Percentiles rank a stretch among this genome's conserved stretches.
Conservation (phyloP, 2,888 invertebrate species). For the Cepaea hortensis region DNA sequence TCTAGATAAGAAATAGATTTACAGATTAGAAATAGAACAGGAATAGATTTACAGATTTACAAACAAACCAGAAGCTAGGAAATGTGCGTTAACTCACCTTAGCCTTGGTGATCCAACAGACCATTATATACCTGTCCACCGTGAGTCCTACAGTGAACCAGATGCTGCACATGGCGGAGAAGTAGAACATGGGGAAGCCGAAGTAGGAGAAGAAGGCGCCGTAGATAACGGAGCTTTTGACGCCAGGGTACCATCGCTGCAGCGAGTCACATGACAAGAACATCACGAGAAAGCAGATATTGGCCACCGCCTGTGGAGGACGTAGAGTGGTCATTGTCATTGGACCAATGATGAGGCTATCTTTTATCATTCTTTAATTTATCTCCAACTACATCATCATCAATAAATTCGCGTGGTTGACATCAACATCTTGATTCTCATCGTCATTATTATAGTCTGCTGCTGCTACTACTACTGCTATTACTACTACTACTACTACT, state of each 20-base stretch:
- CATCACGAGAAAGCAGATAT: slow-evolving; percentile 58
- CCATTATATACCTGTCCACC: slow-evolving; percentile 67
- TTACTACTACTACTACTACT: neutral
- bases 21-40: too few species aligned
- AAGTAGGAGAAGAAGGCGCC: slow-evolving; percentile 61
- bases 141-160: slow-evolving; percentile 70
- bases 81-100: slow-evolving; percentile 52
- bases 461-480: too few species aligned
- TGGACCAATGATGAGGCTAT: too few species aligned
- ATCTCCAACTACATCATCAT: too few species aligned
- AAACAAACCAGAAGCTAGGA: too few species aligned
- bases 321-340: neutral
- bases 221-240: slow-evolving; percentile 55
- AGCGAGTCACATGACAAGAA: slow-evolving; percentile 59
- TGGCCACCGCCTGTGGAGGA: slow-evolving; percentile 56
- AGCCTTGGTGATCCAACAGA: slow-evolving; percentile 65
- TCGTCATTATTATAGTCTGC: too few species aligned
- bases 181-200: slow-evolving; percentile 64
- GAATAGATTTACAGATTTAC: too few species aligned
- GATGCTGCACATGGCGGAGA: slow-evolving; percentile 64
- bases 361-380: too few species aligned
- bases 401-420: too few species aligned
- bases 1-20: too few species aligned
- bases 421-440: too few species aligned
- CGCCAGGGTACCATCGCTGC: slow-evolving; percentile 51